Percentiles rank a stretch among this genome's conserved stretches.
Conservation (phyloP, 1,140 invertebrate genomes). For the Octopus sinensis region DNA sequence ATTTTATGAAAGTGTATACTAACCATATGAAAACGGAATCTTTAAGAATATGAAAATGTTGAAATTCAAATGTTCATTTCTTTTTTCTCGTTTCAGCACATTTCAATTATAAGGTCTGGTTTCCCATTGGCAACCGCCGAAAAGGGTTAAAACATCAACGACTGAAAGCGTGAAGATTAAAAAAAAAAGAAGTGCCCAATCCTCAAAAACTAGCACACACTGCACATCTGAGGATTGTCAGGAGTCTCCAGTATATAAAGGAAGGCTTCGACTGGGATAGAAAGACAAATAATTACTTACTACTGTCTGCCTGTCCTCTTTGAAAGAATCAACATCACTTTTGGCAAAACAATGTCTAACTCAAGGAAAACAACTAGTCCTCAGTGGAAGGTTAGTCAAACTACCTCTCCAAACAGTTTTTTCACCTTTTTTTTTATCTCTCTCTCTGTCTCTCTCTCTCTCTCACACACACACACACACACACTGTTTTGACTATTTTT, state of each 20-base stretch:
- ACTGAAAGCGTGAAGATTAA: neutral
- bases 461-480: neutral
- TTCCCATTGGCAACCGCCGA: slow-evolving; percentile 6
- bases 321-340: slow-evolving; percentile 4
- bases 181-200: slow-evolving; percentile 29
- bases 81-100: neutral
- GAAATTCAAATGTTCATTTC: too few species aligned
- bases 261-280: slow-evolving; percentile 14
- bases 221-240: slow-evolving; percentile 78
- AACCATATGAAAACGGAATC: too few species aligned
- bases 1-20: too few species aligned
- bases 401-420: too few species aligned
- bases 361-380: slow-evolving; percentile 60
- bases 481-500: neutral
- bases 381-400: slow-evolving; percentile 72
- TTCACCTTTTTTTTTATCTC: too few species aligned
- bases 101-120: neutral
- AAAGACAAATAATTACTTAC: neutral
- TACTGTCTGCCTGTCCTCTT: neutral
- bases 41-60: too few species aligned
- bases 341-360: slow-evolving; percentile 24
- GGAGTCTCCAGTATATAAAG: slow-evolving; percentile 23
- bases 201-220: slow-evolving; percentile 68
- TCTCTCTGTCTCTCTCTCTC: too few species aligned
- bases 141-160: slow-evolving; percentile 9